Base-by-base conservation (phyloP, 2,888 invertebrate genomes). In the Oscheius myriophilus region DNA sequence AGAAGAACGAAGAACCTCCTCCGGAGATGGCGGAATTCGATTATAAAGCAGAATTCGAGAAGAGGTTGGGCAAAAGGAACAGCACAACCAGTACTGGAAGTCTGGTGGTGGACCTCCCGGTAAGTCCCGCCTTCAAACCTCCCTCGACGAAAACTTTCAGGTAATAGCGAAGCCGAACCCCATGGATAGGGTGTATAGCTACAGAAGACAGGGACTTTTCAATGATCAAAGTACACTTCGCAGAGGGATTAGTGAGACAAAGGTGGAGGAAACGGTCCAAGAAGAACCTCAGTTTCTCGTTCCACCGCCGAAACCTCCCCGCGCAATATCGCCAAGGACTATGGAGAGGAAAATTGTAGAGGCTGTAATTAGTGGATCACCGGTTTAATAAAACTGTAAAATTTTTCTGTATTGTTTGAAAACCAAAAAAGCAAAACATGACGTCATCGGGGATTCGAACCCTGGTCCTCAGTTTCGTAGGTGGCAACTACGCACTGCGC, bases 41-140 rank as follows among this genome's bases (percentile, higher is more conserved):
- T 42, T 66, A 58, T 39, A 55, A 58, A 39, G 66, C 66, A 12
- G 66, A 66, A 41, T 66, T 66, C 33, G 66, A 66, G 41, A 55
- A 53, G 39, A 45, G 66, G 57, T 41, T 66, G 14, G 39, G 33
- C 21, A 55, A 57, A 33, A 55, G 39, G 18, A 45, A 45, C 26
- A 55, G 51, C 14, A 39, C 18, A 12, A 45, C 25, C 26, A 55
- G 51, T n/a, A 39, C 18, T 49, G 46, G 49, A 39, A 55, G 54
- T 33, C 45, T 55, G 2, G 57, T 57, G 21, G 21, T 55, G 7
- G 64, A 65, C 14, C 54, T 65, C 3, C 64, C 64, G 54, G 64
- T 65, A 43, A 6, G 18, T 52, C 2, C 2, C 26, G 11, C 26
- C 6, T 52, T 12, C 18, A n/a, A 6, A 21, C 33, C 11, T 23